phyloP scores from a whole-genome alignment of 2,797 vertebrate genomes.

The Taenioides sp. region DNA sequence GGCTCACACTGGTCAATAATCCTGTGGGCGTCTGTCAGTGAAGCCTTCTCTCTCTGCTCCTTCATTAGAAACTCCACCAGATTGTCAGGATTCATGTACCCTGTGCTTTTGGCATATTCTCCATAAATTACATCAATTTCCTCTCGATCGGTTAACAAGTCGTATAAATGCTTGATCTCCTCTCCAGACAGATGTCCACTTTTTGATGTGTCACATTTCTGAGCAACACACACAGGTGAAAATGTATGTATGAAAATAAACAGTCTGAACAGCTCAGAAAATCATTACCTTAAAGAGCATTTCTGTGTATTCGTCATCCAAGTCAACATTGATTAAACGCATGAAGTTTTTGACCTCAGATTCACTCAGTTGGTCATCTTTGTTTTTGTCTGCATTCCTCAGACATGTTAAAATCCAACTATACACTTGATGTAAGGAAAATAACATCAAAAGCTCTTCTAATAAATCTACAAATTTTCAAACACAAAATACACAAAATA shows the following conservation, averaged over 20 bases:
- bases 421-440: constrained; percentile 77
- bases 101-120: constrained; percentile 70
- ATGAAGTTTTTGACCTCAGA: constrained; percentile 91
- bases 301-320: constrained; percentile 85
- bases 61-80: constrained; percentile 84
- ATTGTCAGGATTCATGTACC: constrained; percentile 81
- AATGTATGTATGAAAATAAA: not conserved
- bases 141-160: constrained; percentile 84
- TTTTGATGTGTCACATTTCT: constrained; percentile 91
- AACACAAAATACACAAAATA: not conserved
- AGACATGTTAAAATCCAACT: constrained; percentile 95
- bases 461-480: not conserved
- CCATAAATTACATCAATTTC: constrained; percentile 86
- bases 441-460: not conserved
- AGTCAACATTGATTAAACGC: constrained; percentile 87
- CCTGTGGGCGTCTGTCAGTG: constrained; percentile 72
- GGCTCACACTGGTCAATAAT: constrained; percentile 89
- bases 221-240: not conserved
- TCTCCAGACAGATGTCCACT: constrained; percentile 85
- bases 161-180: constrained; percentile 91
- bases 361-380: constrained; percentile 88
- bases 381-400: constrained; percentile 91
- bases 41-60: constrained; percentile 80
- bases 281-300: constrained; percentile 86
- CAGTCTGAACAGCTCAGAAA: not conserved